phyloP scores from a whole-genome alignment of 2,113 vertebrate genomes.

The Oncorhynchus gorbuscha region DNA sequence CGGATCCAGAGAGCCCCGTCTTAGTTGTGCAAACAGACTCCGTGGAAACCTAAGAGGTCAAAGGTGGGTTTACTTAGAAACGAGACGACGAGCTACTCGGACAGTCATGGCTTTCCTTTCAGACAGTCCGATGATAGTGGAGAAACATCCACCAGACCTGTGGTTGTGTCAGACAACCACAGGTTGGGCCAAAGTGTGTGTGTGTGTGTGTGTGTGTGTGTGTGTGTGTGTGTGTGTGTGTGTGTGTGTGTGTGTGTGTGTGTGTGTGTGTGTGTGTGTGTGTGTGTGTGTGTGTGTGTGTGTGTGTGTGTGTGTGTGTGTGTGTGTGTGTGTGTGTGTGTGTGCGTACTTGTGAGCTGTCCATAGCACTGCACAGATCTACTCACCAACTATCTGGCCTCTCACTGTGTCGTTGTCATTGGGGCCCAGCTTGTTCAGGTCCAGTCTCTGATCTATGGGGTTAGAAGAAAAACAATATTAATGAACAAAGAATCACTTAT shows the following conservation, averaged over 20 bases:
- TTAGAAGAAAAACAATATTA: constrained; percentile 10
- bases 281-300: neutral
- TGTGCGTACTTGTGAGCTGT: neutral
- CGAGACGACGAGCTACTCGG: neutral
- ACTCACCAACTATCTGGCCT: constrained; percentile 96
- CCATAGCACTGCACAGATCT: neutral
- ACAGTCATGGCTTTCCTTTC: neutral
- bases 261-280: neutral
- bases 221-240: neutral
- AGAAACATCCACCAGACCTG: neutral
- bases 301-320: neutral
- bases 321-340: neutral
- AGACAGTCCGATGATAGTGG: neutral
- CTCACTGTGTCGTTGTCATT: constrained; percentile 95
- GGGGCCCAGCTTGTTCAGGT: constrained; percentile 93
- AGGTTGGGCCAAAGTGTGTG: neutral
- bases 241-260: neutral
- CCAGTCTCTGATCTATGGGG: constrained; percentile 88
- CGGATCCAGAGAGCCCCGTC: too few relatives aligned
- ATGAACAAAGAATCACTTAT: neutral
- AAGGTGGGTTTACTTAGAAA: neutral
- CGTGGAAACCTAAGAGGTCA: neutral
- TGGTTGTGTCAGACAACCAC: neutral
- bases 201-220: neutral
- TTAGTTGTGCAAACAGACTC: neutral